Evolutionary conservation across 2,113 vertebrate species (phyloP).

Genomic region (Leuciscus idus): DNA sequence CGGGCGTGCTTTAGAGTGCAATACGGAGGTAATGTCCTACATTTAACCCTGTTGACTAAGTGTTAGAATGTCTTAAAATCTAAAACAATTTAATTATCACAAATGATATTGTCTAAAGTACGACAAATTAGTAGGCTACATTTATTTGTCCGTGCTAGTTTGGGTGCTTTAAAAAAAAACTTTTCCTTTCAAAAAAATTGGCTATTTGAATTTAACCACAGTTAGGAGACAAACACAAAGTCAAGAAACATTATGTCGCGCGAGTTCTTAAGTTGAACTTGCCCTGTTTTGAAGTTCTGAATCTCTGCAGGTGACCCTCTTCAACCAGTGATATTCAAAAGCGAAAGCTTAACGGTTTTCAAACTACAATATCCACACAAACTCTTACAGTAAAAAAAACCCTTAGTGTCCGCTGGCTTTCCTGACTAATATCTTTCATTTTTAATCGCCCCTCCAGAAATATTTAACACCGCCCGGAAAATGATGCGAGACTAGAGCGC

Average conservation of each 20-base stretch:
- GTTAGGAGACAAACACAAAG: background rate
- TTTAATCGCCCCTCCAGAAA: background rate
- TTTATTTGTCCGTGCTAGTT: background rate
- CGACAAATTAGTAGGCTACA: background rate
- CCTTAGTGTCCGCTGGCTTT: background rate
- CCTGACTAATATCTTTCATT: background rate
- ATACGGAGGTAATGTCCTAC: background rate
- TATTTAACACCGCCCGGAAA: background rate
- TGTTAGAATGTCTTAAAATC: background rate
- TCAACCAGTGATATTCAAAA: background rate
- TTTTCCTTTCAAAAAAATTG: background rate
- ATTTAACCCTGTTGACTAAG: background rate
- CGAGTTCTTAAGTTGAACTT: conserved; percentile 14
- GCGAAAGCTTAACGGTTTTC: background rate
- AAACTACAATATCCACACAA: background rate
- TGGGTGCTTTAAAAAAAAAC: background rate
- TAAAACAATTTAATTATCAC: background rate
- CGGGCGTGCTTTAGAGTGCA: background rate
- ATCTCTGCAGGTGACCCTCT: conserved; percentile 14
- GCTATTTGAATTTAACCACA: conserved; percentile 4
- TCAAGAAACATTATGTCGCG: background rate
- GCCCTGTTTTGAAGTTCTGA: conserved; percentile 3
- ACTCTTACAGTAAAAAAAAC: background rate
- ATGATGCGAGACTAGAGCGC: background rate
- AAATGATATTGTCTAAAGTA: background rate